Evolutionary conservation across 2,888 invertebrate species (phyloP), one percentile per base, ranked within the genome.

Genomic region (Drosophila kambysellisi): DNA sequence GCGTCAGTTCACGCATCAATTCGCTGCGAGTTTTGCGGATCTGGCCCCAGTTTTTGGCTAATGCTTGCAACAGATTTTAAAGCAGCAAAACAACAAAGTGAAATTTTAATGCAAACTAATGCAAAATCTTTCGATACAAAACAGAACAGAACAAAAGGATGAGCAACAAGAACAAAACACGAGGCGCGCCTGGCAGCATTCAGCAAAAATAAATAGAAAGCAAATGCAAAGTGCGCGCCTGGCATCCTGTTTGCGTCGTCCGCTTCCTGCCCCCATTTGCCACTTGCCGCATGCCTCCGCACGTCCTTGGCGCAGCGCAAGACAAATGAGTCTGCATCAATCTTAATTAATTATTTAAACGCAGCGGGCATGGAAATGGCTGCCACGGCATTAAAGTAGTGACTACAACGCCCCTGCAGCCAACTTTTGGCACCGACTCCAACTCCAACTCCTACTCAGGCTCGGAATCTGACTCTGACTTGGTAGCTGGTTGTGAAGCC

Each of bases 241-340:
- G 75, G 63, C 69, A 75, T 75, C 74, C 74, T 74, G 73, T 39
- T 70, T 37, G 54, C 29, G 17, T 39, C 12, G 51, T 46, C 39
- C 5, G 41, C 17, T 50, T 52, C 60, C 30, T 41, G 15, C 54
- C 43, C 46, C 56, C 25, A 30, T 52, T 35, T 59, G 12, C 50
- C 52, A 32, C 25, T 46, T 25, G 46, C 25, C 46, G 25, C 25
- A 46, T 25, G 4, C 46, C 50, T 39, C 76, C 69, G 50, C 64
- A 50, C 85, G 69, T 83, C 78, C 82, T 82, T 77, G 75, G 79
- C 77, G 83, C 74, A 76, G 77, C 82, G 79, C 82, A 79, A 84
- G 88, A 89, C 89, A 89, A 89, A 89, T 89, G 88, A 82, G 89
- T 88, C 88, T 86, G 88, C 89, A 89, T 89, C 89, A 89, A 89